Conservation (phyloP, 2,113 vertebrate genomes). For the Thunnus maccoyii region DNA sequence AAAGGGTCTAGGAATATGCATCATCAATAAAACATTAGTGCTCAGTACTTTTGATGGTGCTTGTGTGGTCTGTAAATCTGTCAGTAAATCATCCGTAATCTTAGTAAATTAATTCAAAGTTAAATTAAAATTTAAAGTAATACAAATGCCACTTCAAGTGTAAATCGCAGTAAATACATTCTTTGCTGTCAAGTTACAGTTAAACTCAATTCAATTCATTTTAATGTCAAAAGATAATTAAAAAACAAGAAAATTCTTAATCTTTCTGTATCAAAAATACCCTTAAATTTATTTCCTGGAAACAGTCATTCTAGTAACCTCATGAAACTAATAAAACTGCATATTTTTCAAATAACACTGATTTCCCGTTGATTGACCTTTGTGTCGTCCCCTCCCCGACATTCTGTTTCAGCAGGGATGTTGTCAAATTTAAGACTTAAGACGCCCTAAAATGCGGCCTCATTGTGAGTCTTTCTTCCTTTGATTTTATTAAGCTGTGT, state of each 20-base stretch:
- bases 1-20: constrained; percentile 14
- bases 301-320: too few relatives aligned
- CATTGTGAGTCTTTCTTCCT: neutral
- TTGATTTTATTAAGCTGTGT: neutral
- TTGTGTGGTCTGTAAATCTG: constrained; percentile 2
- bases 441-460: constrained; percentile 1
- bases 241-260: too few relatives aligned
- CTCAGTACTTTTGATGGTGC: neutral
- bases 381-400: neutral
- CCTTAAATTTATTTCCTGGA: too few relatives aligned
- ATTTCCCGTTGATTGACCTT: neutral
- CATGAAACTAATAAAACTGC: too few relatives aligned
- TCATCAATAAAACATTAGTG: constrained; percentile 3
- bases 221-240: too few relatives aligned
- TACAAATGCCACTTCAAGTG: neutral
- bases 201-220: too few relatives aligned
- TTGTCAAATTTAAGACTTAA: constrained; percentile 2
- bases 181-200: too few relatives aligned
- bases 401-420: neutral
- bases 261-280: too few relatives aligned
- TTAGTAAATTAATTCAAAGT: neutral
- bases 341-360: neutral
- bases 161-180: neutral
- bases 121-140: neutral
- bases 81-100: neutral